phyloP scores from a whole-genome alignment of 2,888 invertebrate genomes.

The Atrina japonica region DNA sequence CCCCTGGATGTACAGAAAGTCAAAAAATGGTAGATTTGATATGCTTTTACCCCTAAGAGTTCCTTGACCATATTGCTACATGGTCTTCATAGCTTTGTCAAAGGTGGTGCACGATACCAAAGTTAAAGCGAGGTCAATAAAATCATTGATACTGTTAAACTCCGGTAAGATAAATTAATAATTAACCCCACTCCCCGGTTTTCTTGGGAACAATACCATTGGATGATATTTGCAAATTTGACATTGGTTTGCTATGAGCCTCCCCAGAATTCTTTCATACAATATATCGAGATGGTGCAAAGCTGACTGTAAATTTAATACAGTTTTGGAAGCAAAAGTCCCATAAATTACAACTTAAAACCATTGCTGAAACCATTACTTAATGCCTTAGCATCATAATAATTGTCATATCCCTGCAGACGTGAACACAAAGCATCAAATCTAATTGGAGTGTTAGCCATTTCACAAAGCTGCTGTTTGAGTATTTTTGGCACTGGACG shows the following conservation, averaged over 20 bases:
- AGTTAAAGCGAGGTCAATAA: slow-evolving; percentile 11
- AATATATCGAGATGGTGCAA: background rate
- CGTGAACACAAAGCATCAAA: background rate
- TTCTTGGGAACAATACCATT: background rate
- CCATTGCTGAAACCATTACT: background rate
- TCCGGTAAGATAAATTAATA: slow-evolving; percentile 19
- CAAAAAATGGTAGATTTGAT: background rate
- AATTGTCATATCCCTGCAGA: background rate
- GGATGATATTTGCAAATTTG: background rate
- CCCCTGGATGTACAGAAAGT: background rate
- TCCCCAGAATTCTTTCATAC: background rate
- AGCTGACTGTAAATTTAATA: background rate
- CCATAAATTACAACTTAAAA: background rate
- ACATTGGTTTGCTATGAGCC: background rate
- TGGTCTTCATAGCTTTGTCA: too few species aligned
- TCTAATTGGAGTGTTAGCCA: background rate
- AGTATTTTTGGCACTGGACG: too few species aligned
- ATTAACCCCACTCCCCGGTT: slow-evolving; percentile 21
- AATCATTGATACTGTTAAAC: slow-evolving; percentile 10
- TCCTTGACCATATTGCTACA: background rate
- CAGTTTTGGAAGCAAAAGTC: background rate
- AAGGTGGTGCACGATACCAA: background rate
- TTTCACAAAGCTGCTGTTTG: background rate
- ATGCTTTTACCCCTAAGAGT: background rate
- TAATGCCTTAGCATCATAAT: background rate